These are phyloP conservation scores for Slavum lentiscoides DNA, from an alignment of 2,888 invertebrate species.

Conservation along the genomic window DNA sequence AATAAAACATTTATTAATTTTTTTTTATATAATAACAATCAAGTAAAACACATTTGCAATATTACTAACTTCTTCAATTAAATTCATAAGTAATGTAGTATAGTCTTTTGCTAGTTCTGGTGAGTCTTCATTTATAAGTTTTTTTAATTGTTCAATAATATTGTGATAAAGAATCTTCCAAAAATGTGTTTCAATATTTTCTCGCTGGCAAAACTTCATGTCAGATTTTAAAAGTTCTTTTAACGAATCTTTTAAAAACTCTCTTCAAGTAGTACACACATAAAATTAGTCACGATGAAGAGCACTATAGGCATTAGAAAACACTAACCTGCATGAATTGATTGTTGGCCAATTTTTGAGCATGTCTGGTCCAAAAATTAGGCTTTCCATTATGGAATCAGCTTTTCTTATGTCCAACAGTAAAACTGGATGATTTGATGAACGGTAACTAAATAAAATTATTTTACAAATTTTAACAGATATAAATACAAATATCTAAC, in stretches of 20 bases:
- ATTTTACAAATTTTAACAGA: background rate
- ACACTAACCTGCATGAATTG: slow-evolving; percentile 65
- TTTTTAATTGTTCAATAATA: slow-evolving; percentile 80
- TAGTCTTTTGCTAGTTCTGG: slow-evolving; percentile 32
- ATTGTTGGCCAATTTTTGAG: slow-evolving; percentile 69
- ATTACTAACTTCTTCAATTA: slow-evolving; percentile 44
- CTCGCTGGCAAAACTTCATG: slow-evolving; percentile 82
- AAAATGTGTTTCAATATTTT: slow-evolving; percentile 85
- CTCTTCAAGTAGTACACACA: slow-evolving; percentile 55
- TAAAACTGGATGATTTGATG: slow-evolving; percentile 67
- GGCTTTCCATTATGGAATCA: slow-evolving; percentile 70
- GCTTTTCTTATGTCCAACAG: slow-evolving; percentile 71
- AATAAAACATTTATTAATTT: slow-evolving; percentile 15
- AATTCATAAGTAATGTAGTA: slow-evolving; percentile 33
- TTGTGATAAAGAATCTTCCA: slow-evolving; percentile 91
- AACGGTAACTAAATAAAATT: slow-evolving; percentile 62
- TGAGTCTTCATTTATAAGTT: slow-evolving; percentile 59
- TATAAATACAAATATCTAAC: background rate
- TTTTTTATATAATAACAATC: background rate
- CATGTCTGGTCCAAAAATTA: slow-evolving; percentile 67
- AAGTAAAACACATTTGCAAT: background rate
- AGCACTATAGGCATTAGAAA: background rate
- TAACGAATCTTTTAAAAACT: slow-evolving; percentile 71
- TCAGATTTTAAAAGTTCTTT: slow-evolving; percentile 73
- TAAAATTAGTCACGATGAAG: background rate